Percentiles rank a stretch among this genome's conserved stretches.
These are phyloP conservation scores for Gymnoscelis rufifasciata DNA, from an alignment of 2,888 invertebrate genomes.

Conservation along the genomic window DNA sequence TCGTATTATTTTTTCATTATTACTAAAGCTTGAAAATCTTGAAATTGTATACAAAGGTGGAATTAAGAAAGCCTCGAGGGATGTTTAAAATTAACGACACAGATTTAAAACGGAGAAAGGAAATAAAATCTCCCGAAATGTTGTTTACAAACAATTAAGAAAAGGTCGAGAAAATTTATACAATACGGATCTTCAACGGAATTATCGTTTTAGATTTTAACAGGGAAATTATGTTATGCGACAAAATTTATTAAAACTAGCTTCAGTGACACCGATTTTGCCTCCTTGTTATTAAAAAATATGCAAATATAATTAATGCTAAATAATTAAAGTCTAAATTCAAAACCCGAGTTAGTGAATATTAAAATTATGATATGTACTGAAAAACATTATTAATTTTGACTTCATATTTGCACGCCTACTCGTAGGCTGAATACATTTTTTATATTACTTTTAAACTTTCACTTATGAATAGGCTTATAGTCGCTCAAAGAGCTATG, in stretches of 20 bases:
- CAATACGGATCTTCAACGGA: not conserved
- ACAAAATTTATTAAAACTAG: not conserved
- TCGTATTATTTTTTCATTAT: slow-evolving; percentile 52
- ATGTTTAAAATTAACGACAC: slow-evolving; percentile 50
- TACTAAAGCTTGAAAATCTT: slow-evolving; percentile 47
- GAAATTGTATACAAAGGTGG: slow-evolving; percentile 39
- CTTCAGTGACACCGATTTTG: too few relatives aligned
- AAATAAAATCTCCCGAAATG: slow-evolving; percentile 21
- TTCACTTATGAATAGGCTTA: too few relatives aligned
- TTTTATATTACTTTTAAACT: too few relatives aligned
- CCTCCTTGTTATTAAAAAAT: too few relatives aligned
- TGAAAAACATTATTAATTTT: too few relatives aligned
- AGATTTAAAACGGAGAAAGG: slow-evolving; percentile 43
- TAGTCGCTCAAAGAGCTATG: too few relatives aligned
- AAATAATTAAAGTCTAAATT: too few relatives aligned
- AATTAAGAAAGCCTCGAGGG: slow-evolving; percentile 53
- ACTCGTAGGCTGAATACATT: too few relatives aligned
- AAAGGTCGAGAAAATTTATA: not conserved
- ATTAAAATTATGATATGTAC: too few relatives aligned
- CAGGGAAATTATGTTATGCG: not conserved
- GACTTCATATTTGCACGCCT: too few relatives aligned
- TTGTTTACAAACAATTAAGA: slow-evolving; percentile 24
- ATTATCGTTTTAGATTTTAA: not conserved
- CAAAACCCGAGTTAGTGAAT: too few relatives aligned
- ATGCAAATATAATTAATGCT: too few relatives aligned